phyloP scores from a whole-genome alignment of 1,140 invertebrate genomes.

The Coelopa frigida region DNA sequence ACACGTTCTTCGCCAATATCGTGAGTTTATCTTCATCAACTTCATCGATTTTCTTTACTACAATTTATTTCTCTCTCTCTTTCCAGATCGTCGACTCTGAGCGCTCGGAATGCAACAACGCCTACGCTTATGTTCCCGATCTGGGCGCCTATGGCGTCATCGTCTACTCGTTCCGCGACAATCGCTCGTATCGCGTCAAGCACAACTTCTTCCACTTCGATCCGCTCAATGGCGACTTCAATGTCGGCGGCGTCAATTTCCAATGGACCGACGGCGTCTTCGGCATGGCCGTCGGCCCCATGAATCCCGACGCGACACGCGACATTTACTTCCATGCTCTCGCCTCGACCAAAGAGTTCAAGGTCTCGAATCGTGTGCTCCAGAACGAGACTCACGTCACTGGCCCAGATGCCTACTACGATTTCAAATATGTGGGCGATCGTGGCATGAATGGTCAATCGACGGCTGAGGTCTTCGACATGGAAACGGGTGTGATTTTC shows the following conservation, averaged over 20 bases:
- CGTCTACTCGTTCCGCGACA: conserved; percentile 63
- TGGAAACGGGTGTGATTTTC: conserved; percentile 62
- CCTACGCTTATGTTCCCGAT: conserved; percentile 68
- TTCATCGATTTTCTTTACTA: conserved; percentile 1
- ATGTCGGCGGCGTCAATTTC: conserved; percentile 63
- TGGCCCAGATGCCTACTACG: conserved; percentile 54
- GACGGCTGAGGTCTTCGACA: conserved; percentile 63
- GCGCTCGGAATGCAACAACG: conserved; percentile 59
- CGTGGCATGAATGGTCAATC: conserved; percentile 64
- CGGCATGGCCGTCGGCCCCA: conserved; percentile 56
- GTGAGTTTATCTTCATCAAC: conserved; percentile 40
- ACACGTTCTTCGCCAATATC: conserved; percentile 66
- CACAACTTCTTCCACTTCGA: conserved; percentile 79
- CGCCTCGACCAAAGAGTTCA: conserved; percentile 66
- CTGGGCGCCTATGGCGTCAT: conserved; percentile 64
- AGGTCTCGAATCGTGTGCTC: conserved; percentile 60
- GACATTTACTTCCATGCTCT: conserved; percentile 71
- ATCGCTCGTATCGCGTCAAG: conserved; percentile 66
- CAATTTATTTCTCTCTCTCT: conserved; percentile 1
- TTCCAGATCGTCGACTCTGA: conserved; percentile 57
- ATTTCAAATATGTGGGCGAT: conserved; percentile 63
- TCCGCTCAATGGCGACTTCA: conserved; percentile 63
- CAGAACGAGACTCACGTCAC: conserved; percentile 57
- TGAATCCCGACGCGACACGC: conserved; percentile 51
- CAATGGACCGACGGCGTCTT: conserved; percentile 74